phyloP scores from a whole-genome alignment of 2,113 vertebrate species.

The Tragelaphus buxtoni region DNA sequence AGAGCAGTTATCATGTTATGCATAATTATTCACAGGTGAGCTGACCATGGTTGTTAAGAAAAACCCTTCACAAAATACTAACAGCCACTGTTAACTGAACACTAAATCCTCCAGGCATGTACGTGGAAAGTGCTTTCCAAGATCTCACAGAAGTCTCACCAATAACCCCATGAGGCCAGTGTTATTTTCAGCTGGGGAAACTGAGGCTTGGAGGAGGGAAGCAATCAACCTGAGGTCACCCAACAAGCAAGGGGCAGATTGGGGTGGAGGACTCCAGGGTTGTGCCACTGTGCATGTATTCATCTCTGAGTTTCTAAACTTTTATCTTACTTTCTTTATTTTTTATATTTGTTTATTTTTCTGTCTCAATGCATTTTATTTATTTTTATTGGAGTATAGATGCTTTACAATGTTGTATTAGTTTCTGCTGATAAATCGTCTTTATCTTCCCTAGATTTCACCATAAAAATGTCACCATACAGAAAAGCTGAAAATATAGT shows the following conservation, averaged over 20 bases:
- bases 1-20: background rate
- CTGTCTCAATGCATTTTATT: background rate
- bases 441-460: background rate
- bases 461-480: background rate
- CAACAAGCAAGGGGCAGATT: background rate
- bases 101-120: background rate
- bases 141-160: background rate
- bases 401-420: background rate
- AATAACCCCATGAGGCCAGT: no score
- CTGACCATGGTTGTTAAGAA: background rate
- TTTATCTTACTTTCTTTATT: background rate
- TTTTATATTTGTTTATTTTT: background rate
- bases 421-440: background rate
- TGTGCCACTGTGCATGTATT: background rate
- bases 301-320: background rate
- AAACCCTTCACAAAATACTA: background rate
- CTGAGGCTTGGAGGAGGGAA: background rate
- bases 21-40: background rate
- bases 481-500: background rate
- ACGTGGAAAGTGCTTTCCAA: background rate
- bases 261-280: background rate
- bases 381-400: background rate
- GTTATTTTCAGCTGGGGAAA: background rate
- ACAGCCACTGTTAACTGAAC: background rate
- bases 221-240: background rate